Evolutionary conservation across 2,797 vertebrate genomes (phyloP), one percentile per base, ranked within the genome.

Genomic region (Mus minutoides): DNA sequence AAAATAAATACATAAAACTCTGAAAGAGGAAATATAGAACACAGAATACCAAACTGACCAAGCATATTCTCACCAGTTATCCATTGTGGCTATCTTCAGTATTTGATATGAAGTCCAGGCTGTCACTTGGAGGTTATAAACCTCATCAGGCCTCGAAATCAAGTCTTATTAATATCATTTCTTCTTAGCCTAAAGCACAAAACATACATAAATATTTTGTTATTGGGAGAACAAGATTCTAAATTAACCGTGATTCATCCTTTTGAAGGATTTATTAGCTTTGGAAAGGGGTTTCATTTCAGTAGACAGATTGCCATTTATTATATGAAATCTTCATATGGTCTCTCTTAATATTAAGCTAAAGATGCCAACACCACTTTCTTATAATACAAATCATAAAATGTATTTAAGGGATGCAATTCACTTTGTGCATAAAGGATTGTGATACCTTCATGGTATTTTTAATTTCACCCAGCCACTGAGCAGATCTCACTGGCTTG

Each of bases 61-160:
- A 49, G 82, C 6, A 58, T 40, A 78, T 1, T 87, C 88, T 92
- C 79, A 26, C 94, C 49, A 85, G 2, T 79, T n/a, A 52, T 40
- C 29, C 16, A 3, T 4, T 90, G 26, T 60, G 22, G 31, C 40
- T 67, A 93, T 91, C 78, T 93, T 93, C 1, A 96, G 46, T 90
- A 56, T 95, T 96, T 88, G 86, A 58, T 56, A 17, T 90, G 85
- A 94, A 96, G 87, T 95, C 79, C 67, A 86, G 73, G 4, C 40
- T 84, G 26, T 31, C 19, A 54, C 7, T 58, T 77, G 29, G 67
- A 79, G 24, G 17, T 80, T 84, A 80, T 87, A 19, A 69, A 84
- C 79, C 2, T 58, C 58, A 49, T 73, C 8, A 46, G 2, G 60
- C 3, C 26, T 85, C 52, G 58, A 34, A 4, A 90, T 77, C 22